A percentile compares a stretch with the other conserved stretches of the same genome.
Conservation (phyloP, 2,797 vertebrate genomes). For the Threskiornis aethiopicus region DNA sequence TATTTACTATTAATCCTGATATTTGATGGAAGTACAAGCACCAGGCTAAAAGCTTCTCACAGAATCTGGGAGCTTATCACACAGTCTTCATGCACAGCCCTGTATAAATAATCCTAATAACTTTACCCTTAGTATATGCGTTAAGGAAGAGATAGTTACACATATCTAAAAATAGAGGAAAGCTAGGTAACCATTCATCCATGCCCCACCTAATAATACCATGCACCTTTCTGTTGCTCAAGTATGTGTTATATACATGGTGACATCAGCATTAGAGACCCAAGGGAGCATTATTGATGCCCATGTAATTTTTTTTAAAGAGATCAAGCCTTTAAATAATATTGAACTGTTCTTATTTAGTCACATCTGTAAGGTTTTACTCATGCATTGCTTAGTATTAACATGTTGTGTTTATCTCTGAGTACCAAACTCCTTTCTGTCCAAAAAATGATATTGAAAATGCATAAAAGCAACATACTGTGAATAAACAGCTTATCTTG, state of each 20-base stretch:
- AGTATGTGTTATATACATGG: background rate
- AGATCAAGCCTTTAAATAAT: constrained; percentile 24
- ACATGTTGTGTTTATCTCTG: constrained; percentile 60
- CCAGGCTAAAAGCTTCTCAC: background rate
- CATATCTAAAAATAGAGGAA: background rate
- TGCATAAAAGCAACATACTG: constrained; percentile 70
- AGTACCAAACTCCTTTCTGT: constrained; percentile 56
- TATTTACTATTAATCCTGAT: background rate
- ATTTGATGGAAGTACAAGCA: background rate
- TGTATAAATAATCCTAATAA: background rate
- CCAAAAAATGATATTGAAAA: constrained; percentile 54
- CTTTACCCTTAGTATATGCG: background rate
- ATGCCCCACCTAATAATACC: background rate
- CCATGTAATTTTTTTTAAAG: background rate
- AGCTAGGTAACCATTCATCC: background rate
- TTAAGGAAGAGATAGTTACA: background rate
- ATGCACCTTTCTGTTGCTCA: background rate
- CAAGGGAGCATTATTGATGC: background rate
- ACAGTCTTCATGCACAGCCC: background rate
- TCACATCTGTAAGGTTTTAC: constrained; percentile 37
- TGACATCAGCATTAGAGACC: background rate
- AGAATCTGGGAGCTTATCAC: background rate
- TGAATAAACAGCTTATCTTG: constrained; percentile 76
- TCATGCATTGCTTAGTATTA: constrained; percentile 38
- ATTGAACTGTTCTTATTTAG: constrained; percentile 16